These are phyloP conservation scores for Pyrrhia umbra DNA, from an alignment of 2,888 invertebrate species.

Conservation along the genomic window DNA sequence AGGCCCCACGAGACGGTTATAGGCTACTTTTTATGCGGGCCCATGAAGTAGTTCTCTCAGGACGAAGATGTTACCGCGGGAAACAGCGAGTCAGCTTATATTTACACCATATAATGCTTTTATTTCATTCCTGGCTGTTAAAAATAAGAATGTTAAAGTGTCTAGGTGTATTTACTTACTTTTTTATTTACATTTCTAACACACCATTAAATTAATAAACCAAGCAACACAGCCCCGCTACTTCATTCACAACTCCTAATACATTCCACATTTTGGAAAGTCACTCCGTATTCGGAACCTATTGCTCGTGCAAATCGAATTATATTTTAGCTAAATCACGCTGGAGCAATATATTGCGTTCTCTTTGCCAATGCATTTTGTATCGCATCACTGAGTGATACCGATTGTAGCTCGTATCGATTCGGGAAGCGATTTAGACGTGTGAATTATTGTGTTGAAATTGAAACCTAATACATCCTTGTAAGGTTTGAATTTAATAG, in stretches of 20 bases:
- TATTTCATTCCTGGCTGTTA: too few relatives aligned
- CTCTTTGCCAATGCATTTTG: constrained; percentile 61
- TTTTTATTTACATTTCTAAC: background rate
- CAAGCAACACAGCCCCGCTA: constrained; percentile 19
- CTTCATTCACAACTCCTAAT: constrained; percentile 28
- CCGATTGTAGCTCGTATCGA: constrained; percentile 44
- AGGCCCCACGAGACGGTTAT: too few relatives aligned
- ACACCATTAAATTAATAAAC: constrained; percentile 1
- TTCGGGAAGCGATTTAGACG: constrained; percentile 15
- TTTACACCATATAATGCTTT: too few relatives aligned
- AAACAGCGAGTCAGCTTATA: too few relatives aligned
- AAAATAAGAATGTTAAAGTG: too few relatives aligned
- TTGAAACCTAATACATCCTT: background rate
- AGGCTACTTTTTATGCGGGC: too few relatives aligned
- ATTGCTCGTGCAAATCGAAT: constrained; percentile 71
- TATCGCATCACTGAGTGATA: constrained; percentile 54
- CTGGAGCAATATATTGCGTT: constrained; percentile 63
- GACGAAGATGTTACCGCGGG: too few relatives aligned
- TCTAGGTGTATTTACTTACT: too few relatives aligned
- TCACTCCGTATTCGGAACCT: constrained; percentile 56
- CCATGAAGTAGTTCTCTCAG: too few relatives aligned
- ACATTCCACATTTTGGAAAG: constrained; percentile 50
- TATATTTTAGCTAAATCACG: constrained; percentile 75
- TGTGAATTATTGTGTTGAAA: constrained; percentile 20
- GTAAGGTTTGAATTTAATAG: background rate